phyloP scores from a whole-genome alignment of 2,888 invertebrate species.

The Microctonus aethiopoides region DNA sequence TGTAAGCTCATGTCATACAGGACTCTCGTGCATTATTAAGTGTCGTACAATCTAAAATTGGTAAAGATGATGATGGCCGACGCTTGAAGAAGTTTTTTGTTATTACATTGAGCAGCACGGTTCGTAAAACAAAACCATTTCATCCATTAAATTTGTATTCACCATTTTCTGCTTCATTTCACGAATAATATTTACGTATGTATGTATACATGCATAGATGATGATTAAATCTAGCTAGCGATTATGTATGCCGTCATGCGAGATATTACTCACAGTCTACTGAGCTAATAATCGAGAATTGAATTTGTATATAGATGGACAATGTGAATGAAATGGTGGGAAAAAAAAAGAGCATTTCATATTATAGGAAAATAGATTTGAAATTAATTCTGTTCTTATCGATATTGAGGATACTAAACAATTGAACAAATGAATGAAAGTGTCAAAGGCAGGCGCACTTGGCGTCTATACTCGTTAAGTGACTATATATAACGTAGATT shows the following conservation, averaged over 20 bases:
- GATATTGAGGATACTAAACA: slow-evolving; percentile 2
- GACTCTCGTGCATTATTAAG: background rate
- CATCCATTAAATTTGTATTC: background rate
- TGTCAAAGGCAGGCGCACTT: slow-evolving; percentile 13
- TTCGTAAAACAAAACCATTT: background rate
- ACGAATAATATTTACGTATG: background rate
- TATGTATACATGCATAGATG: background rate
- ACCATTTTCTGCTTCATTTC: background rate
- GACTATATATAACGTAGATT: slow-evolving; percentile 9
- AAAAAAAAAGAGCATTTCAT: background rate
- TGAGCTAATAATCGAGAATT: background rate
- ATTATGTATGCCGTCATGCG: background rate
- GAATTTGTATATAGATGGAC: background rate
- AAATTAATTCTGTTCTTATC: background rate
- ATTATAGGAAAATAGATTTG: background rate
- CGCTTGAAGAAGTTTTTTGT: background rate
- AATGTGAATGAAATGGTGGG: background rate
- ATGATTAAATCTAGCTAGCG: background rate
- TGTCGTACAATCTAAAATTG: background rate
- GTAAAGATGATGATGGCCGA: background rate
- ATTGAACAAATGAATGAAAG: background rate
- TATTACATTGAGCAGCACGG: background rate
- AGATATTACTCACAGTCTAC: background rate
- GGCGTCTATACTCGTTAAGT: slow-evolving; percentile 14
- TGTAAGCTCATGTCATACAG: background rate